phyloP scores from a whole-genome alignment of 1,140 invertebrate species.

The Neodiprion virginianus region DNA sequence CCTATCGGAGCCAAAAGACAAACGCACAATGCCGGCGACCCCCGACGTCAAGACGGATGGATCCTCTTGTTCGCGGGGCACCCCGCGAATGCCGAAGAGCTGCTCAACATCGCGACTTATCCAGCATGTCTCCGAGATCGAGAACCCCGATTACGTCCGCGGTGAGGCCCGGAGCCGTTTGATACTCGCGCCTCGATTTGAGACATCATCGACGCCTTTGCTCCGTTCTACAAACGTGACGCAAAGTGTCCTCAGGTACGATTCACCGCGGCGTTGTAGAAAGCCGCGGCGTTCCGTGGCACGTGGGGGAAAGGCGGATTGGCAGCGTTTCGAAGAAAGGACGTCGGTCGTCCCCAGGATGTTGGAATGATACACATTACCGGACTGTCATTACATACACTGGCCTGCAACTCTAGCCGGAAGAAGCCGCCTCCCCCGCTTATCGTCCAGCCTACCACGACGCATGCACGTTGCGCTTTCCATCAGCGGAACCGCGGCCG shows the following conservation, averaged over 20 bases:
- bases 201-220: background rate
- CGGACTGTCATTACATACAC: slow-evolving; percentile 20
- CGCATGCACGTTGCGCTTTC: slow-evolving; percentile 39
- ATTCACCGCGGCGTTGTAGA: no score
- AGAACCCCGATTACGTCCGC: background rate
- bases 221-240: no score
- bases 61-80: background rate
- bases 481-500: background rate
- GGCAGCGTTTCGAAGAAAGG: background rate
- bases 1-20: background rate
- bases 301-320: background rate
- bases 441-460: slow-evolving; percentile 34
- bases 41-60: background rate
- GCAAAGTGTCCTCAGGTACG: no score
- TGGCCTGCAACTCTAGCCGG: slow-evolving; percentile 34
- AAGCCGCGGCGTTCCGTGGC: background rate
- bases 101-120: background rate
- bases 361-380: slow-evolving; percentile 45
- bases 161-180: background rate
- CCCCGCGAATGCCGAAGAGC: background rate
- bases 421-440: slow-evolving; percentile 32
- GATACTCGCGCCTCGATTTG: background rate
- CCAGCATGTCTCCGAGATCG: background rate
- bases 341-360: slow-evolving; percentile 31
- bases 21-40: background rate